phyloP scores from a whole-genome alignment of 2,797 vertebrate genomes.

The Sebastes kiyomatsui region DNA sequence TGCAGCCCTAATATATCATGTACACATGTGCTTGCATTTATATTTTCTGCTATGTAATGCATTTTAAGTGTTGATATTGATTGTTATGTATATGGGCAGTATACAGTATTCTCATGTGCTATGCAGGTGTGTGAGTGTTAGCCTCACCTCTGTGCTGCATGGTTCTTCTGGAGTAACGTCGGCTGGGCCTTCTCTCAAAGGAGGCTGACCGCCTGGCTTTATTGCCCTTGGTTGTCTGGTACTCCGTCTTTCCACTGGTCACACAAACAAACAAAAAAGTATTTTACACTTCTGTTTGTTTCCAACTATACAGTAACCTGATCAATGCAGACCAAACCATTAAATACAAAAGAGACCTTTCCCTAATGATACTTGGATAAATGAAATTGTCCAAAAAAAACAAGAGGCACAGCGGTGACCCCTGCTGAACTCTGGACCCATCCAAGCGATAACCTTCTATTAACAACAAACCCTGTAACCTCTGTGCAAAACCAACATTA shows the following conservation, averaged over 20 bases:
- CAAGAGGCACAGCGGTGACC: constrained; percentile 38
- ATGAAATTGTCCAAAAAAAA: constrained; percentile 7
- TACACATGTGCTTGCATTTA: background rate
- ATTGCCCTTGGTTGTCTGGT: constrained; percentile 96
- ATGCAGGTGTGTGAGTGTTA: background rate
- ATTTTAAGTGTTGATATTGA: background rate
- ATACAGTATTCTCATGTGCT: background rate
- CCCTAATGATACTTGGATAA: background rate
- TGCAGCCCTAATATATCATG: background rate
- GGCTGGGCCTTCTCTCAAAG: constrained; percentile 96
- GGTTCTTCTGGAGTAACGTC: constrained; percentile 94
- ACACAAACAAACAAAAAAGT: constrained; percentile 6
- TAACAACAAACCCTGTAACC: constrained; percentile 73
- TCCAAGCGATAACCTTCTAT: constrained; percentile 55
- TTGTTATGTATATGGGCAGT: background rate
- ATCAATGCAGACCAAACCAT: background rate
- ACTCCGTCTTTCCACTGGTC: constrained; percentile 95
- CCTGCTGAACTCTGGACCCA: constrained; percentile 60
- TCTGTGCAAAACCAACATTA: constrained; percentile 67
- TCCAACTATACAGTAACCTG: background rate
- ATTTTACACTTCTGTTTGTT: background rate
- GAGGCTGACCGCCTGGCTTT: constrained; percentile 94
- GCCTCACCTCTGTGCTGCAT: constrained; percentile 88
- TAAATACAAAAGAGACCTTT: background rate
- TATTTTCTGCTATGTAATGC: background rate